Conservation (phyloP, 2,888 invertebrate genomes). For the Meghimatium bilineatum region DNA sequence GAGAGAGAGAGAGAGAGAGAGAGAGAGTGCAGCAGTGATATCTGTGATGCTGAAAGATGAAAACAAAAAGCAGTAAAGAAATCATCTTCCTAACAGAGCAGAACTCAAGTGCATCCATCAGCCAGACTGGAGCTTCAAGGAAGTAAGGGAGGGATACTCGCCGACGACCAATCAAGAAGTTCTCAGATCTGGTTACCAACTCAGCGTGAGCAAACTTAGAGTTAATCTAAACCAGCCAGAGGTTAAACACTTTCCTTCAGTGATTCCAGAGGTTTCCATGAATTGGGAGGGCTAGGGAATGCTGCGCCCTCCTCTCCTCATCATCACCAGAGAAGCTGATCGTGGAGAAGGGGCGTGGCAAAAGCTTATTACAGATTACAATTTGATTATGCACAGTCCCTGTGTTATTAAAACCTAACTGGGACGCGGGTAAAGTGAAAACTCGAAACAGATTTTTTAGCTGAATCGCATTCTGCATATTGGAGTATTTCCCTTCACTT, state of each 20-base stretch:
- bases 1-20: too few species aligned
- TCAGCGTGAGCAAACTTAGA: neutral
- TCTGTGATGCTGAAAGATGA: neutral
- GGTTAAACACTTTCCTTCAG: conserved; percentile 28
- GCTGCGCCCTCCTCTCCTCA: conserved; percentile 9
- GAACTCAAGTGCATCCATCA: conserved; percentile 15
- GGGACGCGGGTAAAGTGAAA: neutral
- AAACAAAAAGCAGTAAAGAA: neutral
- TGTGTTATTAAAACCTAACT: neutral
- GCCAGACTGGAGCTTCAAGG: conserved; percentile 15
- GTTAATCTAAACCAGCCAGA: conserved; percentile 32
- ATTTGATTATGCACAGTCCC: neutral
- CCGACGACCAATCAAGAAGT: conserved; percentile 28
- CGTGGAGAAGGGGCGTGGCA: conserved; percentile 17
- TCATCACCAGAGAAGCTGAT: neutral
- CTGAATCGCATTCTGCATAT: neutral
- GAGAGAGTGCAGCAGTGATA: neutral
- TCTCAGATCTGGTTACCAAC: conserved; percentile 36
- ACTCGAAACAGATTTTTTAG: neutral
- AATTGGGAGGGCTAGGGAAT: neutral
- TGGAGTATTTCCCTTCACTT: neutral
- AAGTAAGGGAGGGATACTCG: neutral
- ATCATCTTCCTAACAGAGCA: neutral
- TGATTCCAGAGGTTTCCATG: neutral
- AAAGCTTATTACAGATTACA: conserved; percentile 4